phyloP scores from a whole-genome alignment of 1,140 invertebrate species.

The Drosophila bocki region DNA sequence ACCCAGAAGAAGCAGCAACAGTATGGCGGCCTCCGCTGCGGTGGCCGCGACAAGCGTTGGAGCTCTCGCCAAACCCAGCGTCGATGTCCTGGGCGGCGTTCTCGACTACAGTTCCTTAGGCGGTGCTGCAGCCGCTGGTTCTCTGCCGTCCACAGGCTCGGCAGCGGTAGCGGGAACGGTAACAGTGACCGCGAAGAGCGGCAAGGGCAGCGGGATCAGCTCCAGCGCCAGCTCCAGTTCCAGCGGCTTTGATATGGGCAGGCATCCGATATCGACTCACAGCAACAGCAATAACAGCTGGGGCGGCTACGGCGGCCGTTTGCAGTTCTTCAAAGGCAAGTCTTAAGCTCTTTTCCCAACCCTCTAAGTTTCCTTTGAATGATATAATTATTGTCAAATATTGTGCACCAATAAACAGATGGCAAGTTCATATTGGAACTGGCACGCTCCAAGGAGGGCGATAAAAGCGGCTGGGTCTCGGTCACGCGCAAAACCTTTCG shows the following conservation, averaged over 20 bases:
- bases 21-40: slow-evolving; percentile 72
- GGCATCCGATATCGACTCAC: slow-evolving; percentile 78
- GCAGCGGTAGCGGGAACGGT: slow-evolving; percentile 8
- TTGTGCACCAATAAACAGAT: slow-evolving; percentile 86
- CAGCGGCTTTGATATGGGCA: slow-evolving; percentile 75
- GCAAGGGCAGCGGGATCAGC: slow-evolving; percentile 36
- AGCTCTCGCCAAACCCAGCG: slow-evolving; percentile 42
- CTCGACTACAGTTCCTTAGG: slow-evolving; percentile 75
- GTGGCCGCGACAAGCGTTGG: slow-evolving; percentile 49
- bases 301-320: slow-evolving; percentile 84
- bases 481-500: slow-evolving; percentile 94
- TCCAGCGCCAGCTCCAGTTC: slow-evolving; percentile 32
- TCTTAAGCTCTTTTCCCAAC: neutral
- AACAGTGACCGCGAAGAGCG: slow-evolving; percentile 37
- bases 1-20: slow-evolving; percentile 55
- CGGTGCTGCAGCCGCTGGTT: slow-evolving; percentile 30
- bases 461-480: slow-evolving; percentile 93
- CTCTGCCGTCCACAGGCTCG: slow-evolving; percentile 18
- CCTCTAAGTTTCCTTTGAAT: neutral
- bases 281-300: slow-evolving; percentile 42
- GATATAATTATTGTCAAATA: neutral
- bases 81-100: slow-evolving; percentile 66
- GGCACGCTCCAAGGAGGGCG: slow-evolving; percentile 92
- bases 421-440: slow-evolving; percentile 95
- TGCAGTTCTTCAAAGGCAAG: slow-evolving; percentile 87